Percentiles rank a stretch among this genome's conserved stretches.
Evolutionary conservation across 53 echinoderm and acorn worm species (phyloP).

Genomic region (Pentamera pediparva): DNA sequence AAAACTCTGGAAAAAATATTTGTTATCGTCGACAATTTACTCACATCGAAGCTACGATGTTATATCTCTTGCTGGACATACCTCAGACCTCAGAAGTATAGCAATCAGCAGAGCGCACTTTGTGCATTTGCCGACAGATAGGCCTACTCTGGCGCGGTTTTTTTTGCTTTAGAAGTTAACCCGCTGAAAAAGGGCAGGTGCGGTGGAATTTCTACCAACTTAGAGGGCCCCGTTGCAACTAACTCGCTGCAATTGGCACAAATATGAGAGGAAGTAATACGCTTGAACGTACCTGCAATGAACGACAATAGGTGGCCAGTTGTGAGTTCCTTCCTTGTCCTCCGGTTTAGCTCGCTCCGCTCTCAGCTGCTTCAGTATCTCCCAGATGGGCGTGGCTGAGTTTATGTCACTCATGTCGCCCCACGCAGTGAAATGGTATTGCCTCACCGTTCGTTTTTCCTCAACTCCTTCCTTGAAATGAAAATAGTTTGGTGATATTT

Average conservation of each 20-base stretch:
- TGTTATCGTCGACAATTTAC: too few species aligned
- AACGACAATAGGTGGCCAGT: slow-evolving; percentile 53
- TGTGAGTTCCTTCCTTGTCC: not conserved
- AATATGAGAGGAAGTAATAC: not conserved
- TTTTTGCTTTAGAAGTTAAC: too few species aligned
- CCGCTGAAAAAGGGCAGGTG: too few species aligned
- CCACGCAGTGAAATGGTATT: slow-evolving; percentile 70
- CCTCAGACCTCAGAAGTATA: too few species aligned
- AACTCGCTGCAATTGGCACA: not conserved
- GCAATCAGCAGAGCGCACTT: too few species aligned
- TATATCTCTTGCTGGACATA: too few species aligned
- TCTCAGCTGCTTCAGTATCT: slow-evolving; percentile 44
- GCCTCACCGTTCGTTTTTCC: slow-evolving; percentile 42
- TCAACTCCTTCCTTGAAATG: slow-evolving; percentile 34
- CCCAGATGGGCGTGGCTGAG: slow-evolving; percentile 56
- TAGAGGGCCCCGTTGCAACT: not conserved
- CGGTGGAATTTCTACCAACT: too few species aligned
- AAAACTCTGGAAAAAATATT: too few species aligned
- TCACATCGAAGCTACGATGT: too few species aligned
- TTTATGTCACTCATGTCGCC: slow-evolving; percentile 61
- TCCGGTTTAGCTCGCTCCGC: not conserved
- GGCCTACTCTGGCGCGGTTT: too few species aligned
- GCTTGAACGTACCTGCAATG: slow-evolving; percentile 77
- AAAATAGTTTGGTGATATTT: too few species aligned
- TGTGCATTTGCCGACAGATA: too few species aligned